phyloP scores from a whole-genome alignment of 1,140 invertebrate genomes.

The Conopomorpha cramerella region DNA sequence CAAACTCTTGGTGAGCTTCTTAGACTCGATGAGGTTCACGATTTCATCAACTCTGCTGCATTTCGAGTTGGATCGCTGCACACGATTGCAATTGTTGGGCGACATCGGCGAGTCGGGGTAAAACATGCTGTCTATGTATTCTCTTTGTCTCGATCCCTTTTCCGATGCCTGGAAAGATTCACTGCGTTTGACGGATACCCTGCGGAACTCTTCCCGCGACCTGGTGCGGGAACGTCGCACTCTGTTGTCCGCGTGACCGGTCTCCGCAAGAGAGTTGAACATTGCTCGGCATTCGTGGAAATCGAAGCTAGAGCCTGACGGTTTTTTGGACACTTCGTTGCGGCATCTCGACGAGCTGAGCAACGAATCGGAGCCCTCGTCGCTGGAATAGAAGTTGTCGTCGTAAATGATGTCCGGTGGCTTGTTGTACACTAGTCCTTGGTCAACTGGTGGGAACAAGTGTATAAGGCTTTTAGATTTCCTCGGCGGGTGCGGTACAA shows the following conservation, averaged over 20 bases:
- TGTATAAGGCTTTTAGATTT: slow-evolving; percentile 64
- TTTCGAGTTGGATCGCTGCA: slow-evolving; percentile 58
- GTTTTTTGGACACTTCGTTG: slow-evolving; percentile 34
- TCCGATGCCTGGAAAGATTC: slow-evolving; percentile 58
- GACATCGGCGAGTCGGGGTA: slow-evolving; percentile 21
- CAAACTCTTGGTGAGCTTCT: slow-evolving; percentile 73
- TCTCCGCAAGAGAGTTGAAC: slow-evolving; percentile 59
- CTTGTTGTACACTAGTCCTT: slow-evolving; percentile 46
- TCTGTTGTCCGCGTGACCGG: slow-evolving; percentile 47
- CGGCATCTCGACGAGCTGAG: slow-evolving; percentile 67
- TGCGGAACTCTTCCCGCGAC: slow-evolving; percentile 38
- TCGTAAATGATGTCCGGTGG: slow-evolving; percentile 70
- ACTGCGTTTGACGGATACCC: slow-evolving; percentile 45
- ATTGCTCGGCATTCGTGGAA: slow-evolving; percentile 56
- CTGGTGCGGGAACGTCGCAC: slow-evolving; percentile 28
- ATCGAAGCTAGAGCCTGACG: slow-evolving; percentile 30
- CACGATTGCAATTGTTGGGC: slow-evolving; percentile 13
- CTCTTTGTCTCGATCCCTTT: slow-evolving; percentile 44
- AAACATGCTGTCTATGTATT: slow-evolving; percentile 55
- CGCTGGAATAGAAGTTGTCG: slow-evolving; percentile 63
- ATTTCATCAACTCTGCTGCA: slow-evolving; percentile 53
- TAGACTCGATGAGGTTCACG: slow-evolving; percentile 58
- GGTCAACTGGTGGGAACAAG: slow-evolving; percentile 53
- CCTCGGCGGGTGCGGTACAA: slow-evolving; percentile 67
- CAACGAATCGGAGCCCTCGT: slow-evolving; percentile 72